phyloP scores from a whole-genome alignment of 2,113 vertebrate genomes.

The Odontophorus gujanensis region DNA sequence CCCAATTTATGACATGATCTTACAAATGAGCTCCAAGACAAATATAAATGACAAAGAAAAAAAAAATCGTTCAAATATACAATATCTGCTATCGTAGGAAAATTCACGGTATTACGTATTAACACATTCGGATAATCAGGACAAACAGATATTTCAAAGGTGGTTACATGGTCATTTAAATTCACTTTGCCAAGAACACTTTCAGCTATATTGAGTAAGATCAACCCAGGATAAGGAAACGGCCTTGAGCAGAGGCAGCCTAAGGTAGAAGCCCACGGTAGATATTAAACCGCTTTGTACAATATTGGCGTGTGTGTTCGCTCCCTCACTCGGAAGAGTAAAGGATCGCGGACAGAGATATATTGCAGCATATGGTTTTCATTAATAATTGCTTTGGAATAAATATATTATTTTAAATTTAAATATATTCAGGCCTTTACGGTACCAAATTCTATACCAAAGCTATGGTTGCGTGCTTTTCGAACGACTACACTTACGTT shows the following conservation, averaged over 20 bases:
- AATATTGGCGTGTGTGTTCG: conserved; percentile 24
- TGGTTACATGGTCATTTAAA: conserved; percentile 34
- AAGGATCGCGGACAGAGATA: conserved; percentile 70
- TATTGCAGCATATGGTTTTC: conserved; percentile 78
- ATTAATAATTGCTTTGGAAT: conserved; percentile 84
- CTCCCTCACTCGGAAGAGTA: conserved; percentile 53
- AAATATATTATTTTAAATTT: conserved; percentile 86
- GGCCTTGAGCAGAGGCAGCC: conserved; percentile 41
- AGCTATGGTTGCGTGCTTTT: conserved; percentile 64
- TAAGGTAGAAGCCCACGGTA: conserved; percentile 56
- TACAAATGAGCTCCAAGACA: conserved; percentile 77
- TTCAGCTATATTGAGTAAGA: conserved; percentile 44
- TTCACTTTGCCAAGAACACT: conserved; percentile 42
- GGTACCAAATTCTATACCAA: conserved; percentile 70
- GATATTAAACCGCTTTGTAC: conserved; percentile 59
- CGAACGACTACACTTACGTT: conserved; percentile 34
- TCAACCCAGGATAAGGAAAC: conserved; percentile 40
- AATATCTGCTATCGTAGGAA: conserved; percentile 73
- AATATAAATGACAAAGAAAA: conserved; percentile 68
- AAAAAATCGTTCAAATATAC: conserved; percentile 66
- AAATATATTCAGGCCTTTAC: conserved; percentile 81
- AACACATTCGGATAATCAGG: conserved; percentile 56
- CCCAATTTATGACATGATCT: conserved; percentile 68
- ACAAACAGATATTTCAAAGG: conserved; percentile 29
- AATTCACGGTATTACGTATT: conserved; percentile 63